phyloP scores from a whole-genome alignment of 1,140 invertebrate species.

The Nymphalis io region DNA sequence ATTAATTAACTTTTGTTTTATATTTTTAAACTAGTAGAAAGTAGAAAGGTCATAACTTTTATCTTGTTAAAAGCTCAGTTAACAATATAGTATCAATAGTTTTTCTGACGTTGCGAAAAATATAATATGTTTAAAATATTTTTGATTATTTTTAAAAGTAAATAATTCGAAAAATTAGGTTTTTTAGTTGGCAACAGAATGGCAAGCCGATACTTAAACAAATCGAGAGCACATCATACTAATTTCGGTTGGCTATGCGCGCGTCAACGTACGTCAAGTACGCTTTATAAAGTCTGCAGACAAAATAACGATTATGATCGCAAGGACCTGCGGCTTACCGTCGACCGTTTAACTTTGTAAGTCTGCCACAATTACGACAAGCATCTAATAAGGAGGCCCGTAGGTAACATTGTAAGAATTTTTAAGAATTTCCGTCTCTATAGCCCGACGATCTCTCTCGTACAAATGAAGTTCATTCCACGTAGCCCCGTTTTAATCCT shows the following conservation, averaged over 20 bases:
- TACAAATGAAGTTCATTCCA: conserved; percentile 56
- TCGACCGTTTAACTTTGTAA: conserved; percentile 73
- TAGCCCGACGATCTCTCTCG: conserved; percentile 43
- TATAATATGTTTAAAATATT: no score
- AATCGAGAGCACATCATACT: conserved; percentile 14
- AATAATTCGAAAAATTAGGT: no score
- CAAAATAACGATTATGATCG: conserved; percentile 77
- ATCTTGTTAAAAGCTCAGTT: background rate
- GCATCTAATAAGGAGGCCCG: conserved; percentile 69
- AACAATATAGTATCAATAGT: no score
- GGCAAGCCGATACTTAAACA: background rate
- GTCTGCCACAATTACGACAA: conserved; percentile 75
- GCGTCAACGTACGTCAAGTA: conserved; percentile 30
- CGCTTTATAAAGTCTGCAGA: conserved; percentile 76
- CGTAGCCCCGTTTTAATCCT: conserved; percentile 60
- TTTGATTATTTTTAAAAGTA: no score
- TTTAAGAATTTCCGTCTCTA: conserved; percentile 60
- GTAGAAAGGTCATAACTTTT: background rate
- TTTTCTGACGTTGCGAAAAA: no score
- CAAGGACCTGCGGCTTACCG: conserved; percentile 58
- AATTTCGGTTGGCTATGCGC: conserved; percentile 1
- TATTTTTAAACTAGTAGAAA: no score
- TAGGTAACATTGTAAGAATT: conserved; percentile 56
- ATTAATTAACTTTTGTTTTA: no score
- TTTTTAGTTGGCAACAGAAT: background rate